Evolutionary conservation across 2,797 vertebrate genomes (phyloP).

Genomic region (Poecile montanus): DNA sequence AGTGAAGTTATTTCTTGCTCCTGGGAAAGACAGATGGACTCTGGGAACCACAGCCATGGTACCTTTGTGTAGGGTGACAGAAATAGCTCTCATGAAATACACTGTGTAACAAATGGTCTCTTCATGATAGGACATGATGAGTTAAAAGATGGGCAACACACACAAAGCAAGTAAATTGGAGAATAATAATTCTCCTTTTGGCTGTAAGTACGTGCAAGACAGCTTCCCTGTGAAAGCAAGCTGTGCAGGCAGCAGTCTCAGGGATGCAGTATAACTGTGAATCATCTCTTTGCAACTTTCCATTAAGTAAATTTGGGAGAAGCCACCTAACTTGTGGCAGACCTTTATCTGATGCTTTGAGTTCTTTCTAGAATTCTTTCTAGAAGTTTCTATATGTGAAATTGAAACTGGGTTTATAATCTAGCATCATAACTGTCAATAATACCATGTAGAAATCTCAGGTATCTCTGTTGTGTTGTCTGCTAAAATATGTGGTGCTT

Average conservation of each 20-base stretch:
- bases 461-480: background rate
- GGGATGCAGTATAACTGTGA: background rate
- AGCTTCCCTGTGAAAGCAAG: conserved; percentile 40
- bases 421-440: background rate
- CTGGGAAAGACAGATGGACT: conserved; percentile 48
- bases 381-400: background rate
- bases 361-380: background rate
- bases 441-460: background rate
- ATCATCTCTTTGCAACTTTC: conserved; percentile 1
- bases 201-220: conserved; percentile 17
- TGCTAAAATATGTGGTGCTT: background rate
- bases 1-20: conserved; percentile 37
- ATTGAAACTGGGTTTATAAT: background rate
- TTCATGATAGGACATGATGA: conserved; percentile 37
- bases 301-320: background rate
- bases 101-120: conserved; percentile 27
- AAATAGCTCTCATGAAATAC: conserved; percentile 66
- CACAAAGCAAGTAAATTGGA: background rate
- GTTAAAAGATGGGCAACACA: conserved; percentile 1
- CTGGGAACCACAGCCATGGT: conserved; percentile 9
- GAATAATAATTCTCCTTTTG: background rate
- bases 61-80: conserved; percentile 47
- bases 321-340: background rate
- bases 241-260: background rate
- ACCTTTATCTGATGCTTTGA: background rate